Base-by-base conservation (phyloP, 2,113 vertebrate genomes). In the Phodopus roborovskii region DNA sequence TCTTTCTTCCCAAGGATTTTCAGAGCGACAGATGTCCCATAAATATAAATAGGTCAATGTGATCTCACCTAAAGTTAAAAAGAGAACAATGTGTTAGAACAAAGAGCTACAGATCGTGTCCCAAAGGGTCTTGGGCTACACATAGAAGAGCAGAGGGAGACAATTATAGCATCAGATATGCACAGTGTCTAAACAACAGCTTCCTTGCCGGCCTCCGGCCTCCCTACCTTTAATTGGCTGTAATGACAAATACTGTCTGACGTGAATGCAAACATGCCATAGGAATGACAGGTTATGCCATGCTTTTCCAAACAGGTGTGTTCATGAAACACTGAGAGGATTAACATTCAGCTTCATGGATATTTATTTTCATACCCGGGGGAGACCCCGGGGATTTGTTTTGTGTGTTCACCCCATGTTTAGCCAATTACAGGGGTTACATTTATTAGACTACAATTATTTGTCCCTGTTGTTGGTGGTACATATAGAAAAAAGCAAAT, bases 11-110 rank as follows among this genome's bases (percentile, higher is more conserved):
- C 39, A 71, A 94, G 88, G 73, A 86, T 89, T 97, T 94, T 94
- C 7, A 24, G 64, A 94, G 74, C 15, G 26, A 87, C 96, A 97
- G 94, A 94, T 58, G 58, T 10, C 26, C 89, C 94, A 92, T 81
- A 64, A 77, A 96, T 93, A 62, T 83, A 92, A 96, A 92, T 68
- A 94, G 84, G 86, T 95, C 60, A 75, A 64, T 56, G 85, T 96
- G 91, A 84, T 95, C 96, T 88, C 94, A 92, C 33, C 53, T 84
- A 53, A 94, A 95, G 97, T 77, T 95, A 82, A 45, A 97, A 78
- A 96, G 94, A 36, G 30, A 17, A 94, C 96, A 97, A 68, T 33
- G 39, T 84, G 56, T 84, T 89, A 71, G 79, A 90, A 92, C 70
- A 85, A 87, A 94, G 36, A 71, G 48, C 78, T 73, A 92, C 66